Base-by-base conservation (phyloP, 92 coral and sea anemone species). In the Epizoanthus scotinus region DNA sequence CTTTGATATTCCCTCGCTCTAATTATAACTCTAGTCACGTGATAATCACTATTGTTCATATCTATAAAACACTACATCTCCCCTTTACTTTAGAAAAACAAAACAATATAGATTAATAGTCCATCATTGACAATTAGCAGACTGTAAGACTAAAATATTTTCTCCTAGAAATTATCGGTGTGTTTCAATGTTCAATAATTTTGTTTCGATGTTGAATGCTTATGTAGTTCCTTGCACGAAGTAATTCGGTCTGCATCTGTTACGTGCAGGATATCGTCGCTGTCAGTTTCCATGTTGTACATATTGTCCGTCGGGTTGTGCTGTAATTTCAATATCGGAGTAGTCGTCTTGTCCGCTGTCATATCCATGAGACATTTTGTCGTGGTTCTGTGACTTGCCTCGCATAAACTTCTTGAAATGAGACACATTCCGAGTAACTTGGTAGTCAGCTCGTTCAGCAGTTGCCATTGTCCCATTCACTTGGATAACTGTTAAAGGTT, bases 381-480 rank as follows among this genome's bases (percentile, higher is more conserved):
- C 12, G 65, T 20, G 7, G 5, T 12, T 65, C 15, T 65, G 38
- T 13, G 36, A 27, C 0, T 13, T 65, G 70, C 15, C 40, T 19
- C 52, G 59, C 36, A 17, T 42, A 53, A 47, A 80, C 47, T 66
- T 80, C 73, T 67, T 80, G 63, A 80, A 80, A 44, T 80, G 64
- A 22, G 77, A 80, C 14, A 80, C 77, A 47, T 80, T 80, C 58
- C 84, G 53, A 29, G 84, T 80, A 34, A 67, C 54, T 49, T 38
- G 22, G 62, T 80, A 80, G 24, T 28, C 62, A 20, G 28, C 40
- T 67, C 84, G 25, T 67, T 64, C 42, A 3, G 77, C 65, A 2
- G 84, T 80, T 14, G 67, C 5, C 77, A 80, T 80, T 6, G 77
- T 67, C 59, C 84, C 84, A 20, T 80, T 63, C 29, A 80, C 77